Evolutionary conservation across 2,797 vertebrate species (phyloP).

Genomic region (Pelobates cultripes): DNA sequence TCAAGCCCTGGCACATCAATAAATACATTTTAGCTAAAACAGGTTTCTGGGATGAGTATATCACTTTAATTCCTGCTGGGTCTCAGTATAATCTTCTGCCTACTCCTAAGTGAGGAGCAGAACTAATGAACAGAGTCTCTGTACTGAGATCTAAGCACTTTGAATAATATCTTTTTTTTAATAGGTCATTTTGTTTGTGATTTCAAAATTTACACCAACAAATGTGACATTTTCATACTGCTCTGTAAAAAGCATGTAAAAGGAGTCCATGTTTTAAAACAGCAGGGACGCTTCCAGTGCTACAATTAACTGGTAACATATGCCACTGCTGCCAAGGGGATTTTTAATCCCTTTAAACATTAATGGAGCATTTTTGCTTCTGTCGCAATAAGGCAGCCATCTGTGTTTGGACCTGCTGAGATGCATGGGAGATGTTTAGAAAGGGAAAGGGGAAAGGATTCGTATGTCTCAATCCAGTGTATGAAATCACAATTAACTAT

Average conservation of each 20-base stretch:
- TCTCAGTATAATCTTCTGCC: too few relatives aligned
- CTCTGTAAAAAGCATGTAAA: slow-evolving; percentile 71
- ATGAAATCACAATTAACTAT: slow-evolving; percentile 64
- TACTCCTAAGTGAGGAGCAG: background rate
- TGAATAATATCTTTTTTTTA: slow-evolving; percentile 63
- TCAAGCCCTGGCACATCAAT: too few relatives aligned
- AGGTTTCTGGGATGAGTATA: too few relatives aligned
- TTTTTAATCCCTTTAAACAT: slow-evolving; percentile 78
- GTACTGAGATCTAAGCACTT: background rate
- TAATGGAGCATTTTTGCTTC: slow-evolving; percentile 81
- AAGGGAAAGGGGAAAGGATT: slow-evolving; percentile 24
- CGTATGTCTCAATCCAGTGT: slow-evolving; percentile 58
- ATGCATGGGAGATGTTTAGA: slow-evolving; percentile 68
- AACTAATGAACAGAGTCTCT: background rate
- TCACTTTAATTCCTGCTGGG: too few relatives aligned
- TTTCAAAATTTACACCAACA: slow-evolving; percentile 70
- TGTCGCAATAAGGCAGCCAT: slow-evolving; percentile 79
- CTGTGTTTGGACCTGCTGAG: slow-evolving; percentile 77
- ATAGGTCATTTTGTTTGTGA: slow-evolving; percentile 67
- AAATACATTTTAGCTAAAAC: too few relatives aligned
- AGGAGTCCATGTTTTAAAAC: slow-evolving; percentile 75
- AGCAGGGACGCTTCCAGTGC: slow-evolving; percentile 76
- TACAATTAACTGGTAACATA: slow-evolving; percentile 85
- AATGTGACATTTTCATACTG: slow-evolving; percentile 71
- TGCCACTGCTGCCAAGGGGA: slow-evolving; percentile 76